These are phyloP conservation scores for Panthera tigris DNA, from an alignment of 2,113 vertebrate species.

Conservation along the genomic window DNA sequence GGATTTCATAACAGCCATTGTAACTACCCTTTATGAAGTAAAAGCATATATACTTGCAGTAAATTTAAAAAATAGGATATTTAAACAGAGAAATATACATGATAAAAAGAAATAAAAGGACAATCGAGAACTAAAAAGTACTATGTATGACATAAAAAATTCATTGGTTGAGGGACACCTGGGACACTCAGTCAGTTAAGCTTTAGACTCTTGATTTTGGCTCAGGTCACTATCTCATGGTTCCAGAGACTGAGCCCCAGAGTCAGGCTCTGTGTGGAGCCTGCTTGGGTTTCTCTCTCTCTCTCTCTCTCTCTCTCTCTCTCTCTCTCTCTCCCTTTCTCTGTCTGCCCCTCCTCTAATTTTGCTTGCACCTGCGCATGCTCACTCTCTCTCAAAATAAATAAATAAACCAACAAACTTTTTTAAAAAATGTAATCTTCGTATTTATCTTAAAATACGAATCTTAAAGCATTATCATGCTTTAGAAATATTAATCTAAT, in stretches of 20 bases:
- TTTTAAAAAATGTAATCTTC: not conserved
- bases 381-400: no score
- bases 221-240: not conserved
- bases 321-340: not conserved
- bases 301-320: not conserved
- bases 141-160: not conserved
- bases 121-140: conserved; percentile 3
- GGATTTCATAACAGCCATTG: not conserved
- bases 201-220: not conserved
- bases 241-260: not conserved
- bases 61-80: not conserved
- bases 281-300: not conserved
- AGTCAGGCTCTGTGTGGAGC: not conserved
- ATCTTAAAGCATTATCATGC: not conserved
- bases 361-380: no score
- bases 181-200: not conserved
- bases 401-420: no score
- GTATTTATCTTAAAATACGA: not conserved
- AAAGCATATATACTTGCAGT: not conserved
- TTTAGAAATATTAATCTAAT: not conserved
- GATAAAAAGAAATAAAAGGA: not conserved
- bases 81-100: not conserved
- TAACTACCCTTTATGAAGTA: not conserved
- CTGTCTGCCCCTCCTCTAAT: not conserved
- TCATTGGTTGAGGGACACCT: not conserved